Evolutionary conservation across 2,888 invertebrate genomes (phyloP), one percentile per base, ranked within the genome.

Genomic region (Eustalomyia histrio): DNA sequence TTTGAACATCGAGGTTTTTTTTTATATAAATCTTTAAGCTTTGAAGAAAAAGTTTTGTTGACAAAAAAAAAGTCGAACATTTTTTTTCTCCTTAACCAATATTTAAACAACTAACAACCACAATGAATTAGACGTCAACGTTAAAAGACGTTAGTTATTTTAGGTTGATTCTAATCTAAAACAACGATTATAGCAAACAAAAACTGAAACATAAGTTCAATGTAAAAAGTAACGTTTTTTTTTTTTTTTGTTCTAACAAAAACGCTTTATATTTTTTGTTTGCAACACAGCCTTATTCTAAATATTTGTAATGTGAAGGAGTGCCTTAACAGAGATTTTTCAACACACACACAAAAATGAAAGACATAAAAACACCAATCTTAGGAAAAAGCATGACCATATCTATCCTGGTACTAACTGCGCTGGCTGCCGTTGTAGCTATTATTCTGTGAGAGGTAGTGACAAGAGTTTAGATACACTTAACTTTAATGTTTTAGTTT

Each of bases 111-210:
- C 39, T 39, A 39, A 47, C 39, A 39, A 12, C 43, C 7, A 57
- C 65, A 72, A 61, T 67, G 67, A 76, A 80, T 80, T 80, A 80
- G 76, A 80, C 76, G 72, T 80, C 76, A 65, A 76, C 76, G 72
- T 72, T 80, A 76, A 71, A 80, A 80, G 80, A 76, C 72, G 57
- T 76, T 67, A 61, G 71, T 71, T 75, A 57, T 76, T 80, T 80
- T 76, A 80, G 80, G 76, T 76, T 76, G 80, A 80, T 80, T 76
- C 68, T 80, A 76, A 80, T 80, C 80, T 76, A 18, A 63, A 80
- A 72, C 76, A 80, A 80, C 67, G 80, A 80, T 80, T 80, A 72
- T 72, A 68, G 67, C 67, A 61, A 79, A 79, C 61, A 73, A 67
- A 52, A 80, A 76, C 71, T 52, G 52, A 71, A 76, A 72, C 47